Conservation (phyloP, 2,113 vertebrate species). For the Caracal caracal region DNA sequence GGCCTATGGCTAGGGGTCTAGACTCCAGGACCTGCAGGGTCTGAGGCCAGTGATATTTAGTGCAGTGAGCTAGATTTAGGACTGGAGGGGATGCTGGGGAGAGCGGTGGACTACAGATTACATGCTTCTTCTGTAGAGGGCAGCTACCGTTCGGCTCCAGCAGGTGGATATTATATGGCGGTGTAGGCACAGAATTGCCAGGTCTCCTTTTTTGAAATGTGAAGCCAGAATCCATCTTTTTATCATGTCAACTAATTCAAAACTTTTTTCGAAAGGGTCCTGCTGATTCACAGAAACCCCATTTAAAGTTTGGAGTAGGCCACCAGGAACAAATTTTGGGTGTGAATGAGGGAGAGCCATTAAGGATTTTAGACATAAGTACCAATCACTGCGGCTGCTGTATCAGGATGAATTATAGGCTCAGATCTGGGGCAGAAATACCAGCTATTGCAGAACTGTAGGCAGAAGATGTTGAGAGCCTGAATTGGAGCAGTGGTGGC, state of each 20-base stretch:
- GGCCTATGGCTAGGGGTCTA: not conserved
- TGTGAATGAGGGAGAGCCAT: not conserved
- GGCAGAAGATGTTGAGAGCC: not conserved
- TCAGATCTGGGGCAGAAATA: not conserved
- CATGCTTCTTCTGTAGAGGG: not conserved
- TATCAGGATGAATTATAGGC: not conserved
- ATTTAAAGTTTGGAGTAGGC: not conserved
- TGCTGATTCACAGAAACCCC: not conserved
- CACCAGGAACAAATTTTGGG: not conserved
- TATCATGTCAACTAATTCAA: not conserved
- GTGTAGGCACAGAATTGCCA: not conserved
- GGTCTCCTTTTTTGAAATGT: not conserved
- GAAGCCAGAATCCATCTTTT: not conserved
- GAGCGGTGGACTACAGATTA: not conserved
- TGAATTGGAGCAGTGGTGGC: not conserved
- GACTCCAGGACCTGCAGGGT: not conserved
- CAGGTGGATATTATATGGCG: not conserved
- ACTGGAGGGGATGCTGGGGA: not conserved
- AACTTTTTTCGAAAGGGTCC: not conserved
- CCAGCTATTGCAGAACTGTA: not conserved
- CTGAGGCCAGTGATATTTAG: not conserved
- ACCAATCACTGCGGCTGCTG: not conserved
- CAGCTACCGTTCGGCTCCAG: not conserved
- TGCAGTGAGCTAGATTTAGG: not conserved
- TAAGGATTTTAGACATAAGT: not conserved